phyloP scores from a whole-genome alignment of 2,113 vertebrate genomes.

The Gobio gobio region DNA sequence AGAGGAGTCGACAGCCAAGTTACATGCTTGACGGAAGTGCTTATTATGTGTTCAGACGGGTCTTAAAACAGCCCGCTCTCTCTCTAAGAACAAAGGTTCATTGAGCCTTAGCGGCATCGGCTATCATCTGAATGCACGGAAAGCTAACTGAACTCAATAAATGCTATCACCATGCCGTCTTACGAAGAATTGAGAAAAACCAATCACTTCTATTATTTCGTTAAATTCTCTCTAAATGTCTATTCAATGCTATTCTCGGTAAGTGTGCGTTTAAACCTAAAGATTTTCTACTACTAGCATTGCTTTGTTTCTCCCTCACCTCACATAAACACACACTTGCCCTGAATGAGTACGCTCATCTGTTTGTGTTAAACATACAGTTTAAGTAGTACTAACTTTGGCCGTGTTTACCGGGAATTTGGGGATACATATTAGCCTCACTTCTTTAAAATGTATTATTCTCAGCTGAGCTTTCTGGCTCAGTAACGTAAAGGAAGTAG shows the following conservation, averaged over 20 bases:
- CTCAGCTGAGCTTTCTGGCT: neutral
- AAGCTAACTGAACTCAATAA: neutral
- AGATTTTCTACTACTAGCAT: neutral
- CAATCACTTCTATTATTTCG: slow-evolving; percentile 81
- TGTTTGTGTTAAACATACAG: neutral
- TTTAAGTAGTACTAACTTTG: neutral
- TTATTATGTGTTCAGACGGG: neutral
- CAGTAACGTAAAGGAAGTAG: neutral
- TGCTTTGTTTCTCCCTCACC: neutral
- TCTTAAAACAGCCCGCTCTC: neutral
- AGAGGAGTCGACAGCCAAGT: neutral
- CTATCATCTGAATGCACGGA: slow-evolving; percentile 16
- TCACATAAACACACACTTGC: neutral
- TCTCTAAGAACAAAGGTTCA: slow-evolving; percentile 1
- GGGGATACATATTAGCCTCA: too few relatives aligned
- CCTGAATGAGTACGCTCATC: neutral
- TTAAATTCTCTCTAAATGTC: slow-evolving; percentile 85
- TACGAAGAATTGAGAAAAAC: slow-evolving; percentile 75
- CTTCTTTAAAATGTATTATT: neutral
- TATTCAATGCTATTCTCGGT: slow-evolving; percentile 89
- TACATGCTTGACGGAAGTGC: neutral
- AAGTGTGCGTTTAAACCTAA: slow-evolving; percentile 64
- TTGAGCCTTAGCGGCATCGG: slow-evolving; percentile 9
- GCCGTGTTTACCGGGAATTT: neutral
- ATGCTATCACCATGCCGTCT: slow-evolving; percentile 69